Evolutionary conservation across 2,113 vertebrate genomes (phyloP), one percentile per base, ranked within the genome.

Genomic region (Varanus komodoensis): DNA sequence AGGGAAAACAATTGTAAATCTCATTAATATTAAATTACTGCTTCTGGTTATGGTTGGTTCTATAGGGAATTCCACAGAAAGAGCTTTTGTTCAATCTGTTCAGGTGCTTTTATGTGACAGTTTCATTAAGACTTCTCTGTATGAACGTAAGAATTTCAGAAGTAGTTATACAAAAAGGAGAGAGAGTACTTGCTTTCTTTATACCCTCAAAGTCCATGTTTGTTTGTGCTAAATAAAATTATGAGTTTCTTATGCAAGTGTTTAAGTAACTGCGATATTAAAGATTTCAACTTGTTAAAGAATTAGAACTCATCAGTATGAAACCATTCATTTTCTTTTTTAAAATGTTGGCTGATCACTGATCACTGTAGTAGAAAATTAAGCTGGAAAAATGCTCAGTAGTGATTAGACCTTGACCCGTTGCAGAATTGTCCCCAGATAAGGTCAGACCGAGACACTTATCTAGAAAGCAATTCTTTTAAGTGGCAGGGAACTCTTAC

Each of bases 121-220:
- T 92, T 95, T 92, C 82, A 32, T 64, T 78, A 73, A 81, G 64
- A 54, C 23, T 9, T 32, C 64, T 1, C 84, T n/a, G n/a, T 77
- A 74, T n/a, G 90, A 84, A 75, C 3, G 0, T 3, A 85, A 44
- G 73, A 77, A 48, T 32, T 27, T 57, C 12, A 64, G 82, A 84
- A 11, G 44, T 87, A 69, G 68, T 71, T 44, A 0, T 52, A n/a
- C 50, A 2, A 5, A 0, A 85, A 90, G 17, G 82, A n/a, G 64
- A 78, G 88, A 27, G 29, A 44, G 21, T 34, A 61, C 23, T 25
- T 32, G n/a, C 38, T 34, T 2, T 21, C 1, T 92, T 89, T 88
- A 79, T 69, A 84, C 2, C 84, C 89, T 88, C 15, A 27, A 64
- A 54, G 57, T 85, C 80, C 82, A 38, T 1, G 1, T 52, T n/a